Conservation (phyloP, 2,113 vertebrate species). For the Chitala chitala region DNA sequence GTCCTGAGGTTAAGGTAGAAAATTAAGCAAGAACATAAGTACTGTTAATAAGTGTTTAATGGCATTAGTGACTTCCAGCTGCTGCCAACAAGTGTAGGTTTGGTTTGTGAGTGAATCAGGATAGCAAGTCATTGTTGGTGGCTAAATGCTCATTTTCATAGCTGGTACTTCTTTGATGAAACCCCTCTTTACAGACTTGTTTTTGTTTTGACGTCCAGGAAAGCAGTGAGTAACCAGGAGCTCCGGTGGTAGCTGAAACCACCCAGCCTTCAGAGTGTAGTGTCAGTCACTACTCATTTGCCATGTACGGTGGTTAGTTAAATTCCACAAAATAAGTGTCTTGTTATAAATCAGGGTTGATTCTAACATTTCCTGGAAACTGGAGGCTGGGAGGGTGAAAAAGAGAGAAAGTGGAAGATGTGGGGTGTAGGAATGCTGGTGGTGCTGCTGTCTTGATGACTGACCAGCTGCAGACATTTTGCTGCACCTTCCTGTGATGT, state of each 20-base stretch:
- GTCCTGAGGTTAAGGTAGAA: neutral
- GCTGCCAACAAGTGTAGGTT: too few relatives aligned
- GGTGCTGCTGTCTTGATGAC: neutral
- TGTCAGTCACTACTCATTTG: neutral
- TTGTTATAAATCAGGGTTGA: neutral
- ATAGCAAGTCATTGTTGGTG: too few relatives aligned
- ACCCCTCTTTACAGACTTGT: neutral
- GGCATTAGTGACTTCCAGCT: too few relatives aligned
- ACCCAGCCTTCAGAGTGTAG: neutral
- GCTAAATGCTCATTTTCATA: too few relatives aligned
- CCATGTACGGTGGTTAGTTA: neutral
- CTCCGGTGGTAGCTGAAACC: neutral
- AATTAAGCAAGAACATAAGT: neutral
- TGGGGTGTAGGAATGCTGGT: neutral
- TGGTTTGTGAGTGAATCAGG: too few relatives aligned
- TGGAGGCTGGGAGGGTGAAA: neutral
- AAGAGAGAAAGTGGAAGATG: neutral
- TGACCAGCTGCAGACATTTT: conserved; percentile 31
- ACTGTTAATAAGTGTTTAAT: neutral
- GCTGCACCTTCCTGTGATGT: conserved; percentile 28
- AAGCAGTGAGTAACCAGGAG: neutral
- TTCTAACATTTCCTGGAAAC: neutral
- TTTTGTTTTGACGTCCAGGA: neutral
- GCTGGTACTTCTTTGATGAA: neutral
- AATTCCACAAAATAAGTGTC: neutral